Evolutionary conservation across 2,113 vertebrate species (phyloP).

Genomic region (Gallinago jamesoni): DNA sequence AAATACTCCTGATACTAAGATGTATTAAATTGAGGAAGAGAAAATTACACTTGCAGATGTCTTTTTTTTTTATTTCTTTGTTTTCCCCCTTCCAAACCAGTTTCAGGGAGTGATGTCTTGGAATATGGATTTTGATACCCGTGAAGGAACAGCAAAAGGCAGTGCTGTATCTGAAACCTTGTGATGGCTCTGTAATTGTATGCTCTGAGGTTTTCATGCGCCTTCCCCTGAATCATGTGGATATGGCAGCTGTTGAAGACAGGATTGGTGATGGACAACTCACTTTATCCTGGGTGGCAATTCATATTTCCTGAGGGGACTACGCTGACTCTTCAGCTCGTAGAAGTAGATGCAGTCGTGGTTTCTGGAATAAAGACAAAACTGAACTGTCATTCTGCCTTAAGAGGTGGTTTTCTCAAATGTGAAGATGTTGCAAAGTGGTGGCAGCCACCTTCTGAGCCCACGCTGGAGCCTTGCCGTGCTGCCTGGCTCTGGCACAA

Average conservation of each 20-base stretch:
- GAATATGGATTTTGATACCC: background rate
- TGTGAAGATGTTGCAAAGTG: background rate
- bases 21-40: background rate
- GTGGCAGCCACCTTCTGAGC: background rate
- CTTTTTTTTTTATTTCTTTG: too few species aligned
- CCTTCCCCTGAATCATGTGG: background rate
- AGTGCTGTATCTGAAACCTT: background rate
- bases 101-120: background rate
- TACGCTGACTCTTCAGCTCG: background rate
- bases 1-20: background rate
- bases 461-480: background rate
- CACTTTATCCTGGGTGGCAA: background rate
- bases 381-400: slow-evolving; percentile 3
- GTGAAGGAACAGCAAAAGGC: background rate
- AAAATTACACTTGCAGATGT: background rate
- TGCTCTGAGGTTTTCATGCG: background rate
- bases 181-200: background rate
- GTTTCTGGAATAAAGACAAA: slow-evolving; percentile 44
- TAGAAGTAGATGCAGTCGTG: slow-evolving; percentile 36
- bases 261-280: slow-evolving; percentile 36
- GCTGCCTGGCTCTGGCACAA: background rate
- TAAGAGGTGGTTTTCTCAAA: background rate
- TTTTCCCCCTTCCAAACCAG: background rate
- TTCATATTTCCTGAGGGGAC: slow-evolving; percentile 19
- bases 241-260: background rate